These are phyloP conservation scores for Helleia helle DNA, from an alignment of 2,888 invertebrate species.

Conservation along the genomic window DNA sequence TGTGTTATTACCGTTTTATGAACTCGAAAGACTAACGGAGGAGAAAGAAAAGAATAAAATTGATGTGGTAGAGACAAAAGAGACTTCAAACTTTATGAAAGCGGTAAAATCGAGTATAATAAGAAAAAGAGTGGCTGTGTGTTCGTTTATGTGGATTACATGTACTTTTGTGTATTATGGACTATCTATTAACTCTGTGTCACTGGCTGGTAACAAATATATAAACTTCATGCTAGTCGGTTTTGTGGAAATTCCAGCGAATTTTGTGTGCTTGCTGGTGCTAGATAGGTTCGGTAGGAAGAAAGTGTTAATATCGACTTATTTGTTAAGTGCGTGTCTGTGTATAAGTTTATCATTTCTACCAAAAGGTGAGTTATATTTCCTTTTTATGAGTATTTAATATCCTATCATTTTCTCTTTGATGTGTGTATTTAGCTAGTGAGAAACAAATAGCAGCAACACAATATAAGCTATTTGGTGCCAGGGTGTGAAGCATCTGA, in stretches of 20 bases:
- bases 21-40: slow-evolving; percentile 28
- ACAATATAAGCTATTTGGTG: too few species aligned
- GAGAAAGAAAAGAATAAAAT: slow-evolving; percentile 23
- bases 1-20: slow-evolving; percentile 45
- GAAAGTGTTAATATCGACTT: slow-evolving; percentile 74
- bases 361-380: slow-evolving; percentile 69
- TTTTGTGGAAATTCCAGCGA: slow-evolving; percentile 83
- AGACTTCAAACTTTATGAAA: slow-evolving; percentile 40
- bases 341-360: slow-evolving; percentile 76
- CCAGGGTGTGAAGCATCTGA: too few species aligned
- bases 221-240: slow-evolving; percentile 80
- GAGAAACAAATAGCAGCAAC: too few species aligned
- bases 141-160: slow-evolving; percentile 85
- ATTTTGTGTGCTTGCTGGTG: slow-evolving; percentile 75
- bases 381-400: too few species aligned
- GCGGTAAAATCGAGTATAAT: slow-evolving; percentile 73
- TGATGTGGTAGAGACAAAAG: slow-evolving; percentile 12
- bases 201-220: slow-evolving; percentile 83
- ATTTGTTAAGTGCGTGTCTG: slow-evolving; percentile 76
- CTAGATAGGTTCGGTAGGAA: slow-evolving; percentile 79
- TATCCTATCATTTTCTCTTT: too few species aligned
- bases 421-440: too few species aligned
- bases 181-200: slow-evolving; percentile 83
- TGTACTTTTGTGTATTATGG: slow-evolving; percentile 88
- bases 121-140: slow-evolving; percentile 72